phyloP scores from a whole-genome alignment of 2,888 invertebrate genomes.

The Pandemis heparana region DNA sequence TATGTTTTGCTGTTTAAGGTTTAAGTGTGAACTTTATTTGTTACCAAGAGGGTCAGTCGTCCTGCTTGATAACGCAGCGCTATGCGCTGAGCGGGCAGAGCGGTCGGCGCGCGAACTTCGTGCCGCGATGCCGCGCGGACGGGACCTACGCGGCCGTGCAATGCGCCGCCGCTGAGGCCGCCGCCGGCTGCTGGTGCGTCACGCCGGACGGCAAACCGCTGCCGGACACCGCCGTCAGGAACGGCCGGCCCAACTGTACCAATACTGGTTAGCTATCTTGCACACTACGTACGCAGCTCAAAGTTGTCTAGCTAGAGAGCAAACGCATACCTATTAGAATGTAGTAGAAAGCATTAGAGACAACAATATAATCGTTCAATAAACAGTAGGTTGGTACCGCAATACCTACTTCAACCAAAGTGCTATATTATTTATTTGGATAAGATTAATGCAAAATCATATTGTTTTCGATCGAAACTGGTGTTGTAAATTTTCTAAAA shows the following conservation, averaged over 20 bases:
- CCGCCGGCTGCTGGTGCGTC: conserved; percentile 96
- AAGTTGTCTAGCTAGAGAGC: too few relatives aligned
- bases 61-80: conserved; percentile 78
- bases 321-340: too few relatives aligned
- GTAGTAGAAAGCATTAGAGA: background rate
- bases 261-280: conserved; percentile 67
- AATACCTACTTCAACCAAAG: background rate
- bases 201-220: conserved; percentile 93
- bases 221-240: conserved; percentile 91
- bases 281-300: background rate
- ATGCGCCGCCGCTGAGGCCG: conserved; percentile 91
- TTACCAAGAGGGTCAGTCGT: conserved; percentile 74
- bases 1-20: background rate
- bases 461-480: conserved; percentile 10
- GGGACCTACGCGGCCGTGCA: conserved; percentile 95
- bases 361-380: background rate
- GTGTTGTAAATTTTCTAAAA: conserved; percentile 37
- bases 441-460: background rate
- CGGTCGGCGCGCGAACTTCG: conserved; percentile 84
- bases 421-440: background rate
- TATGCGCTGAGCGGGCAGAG: conserved; percentile 73
- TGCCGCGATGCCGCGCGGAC: conserved; percentile 93
- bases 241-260: conserved; percentile 89
- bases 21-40: conserved; percentile 28
- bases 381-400: background rate